Evolutionary conservation across 1,140 invertebrate genomes (phyloP), one percentile per base, ranked within the genome.

Genomic region (Drosophila repletoides): DNA sequence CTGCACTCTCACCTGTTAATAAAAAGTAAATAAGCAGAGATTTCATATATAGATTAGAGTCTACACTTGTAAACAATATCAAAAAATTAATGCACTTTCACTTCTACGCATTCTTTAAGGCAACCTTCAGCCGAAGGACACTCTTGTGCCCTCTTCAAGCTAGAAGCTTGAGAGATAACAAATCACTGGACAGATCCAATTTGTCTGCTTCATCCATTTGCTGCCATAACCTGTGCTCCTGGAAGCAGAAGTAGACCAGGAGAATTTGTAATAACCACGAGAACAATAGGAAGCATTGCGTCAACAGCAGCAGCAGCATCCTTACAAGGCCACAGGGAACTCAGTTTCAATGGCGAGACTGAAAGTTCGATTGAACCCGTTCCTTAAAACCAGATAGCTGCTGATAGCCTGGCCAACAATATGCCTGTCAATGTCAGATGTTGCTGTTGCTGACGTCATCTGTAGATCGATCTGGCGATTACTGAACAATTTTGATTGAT

Each of bases 221-320:
- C 26, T 46, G 61, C 28, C 73, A 72, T 55, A 65, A 66, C 53
- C n/a, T n/a, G n/a, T n/a, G n/a, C n/a, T n/a, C n/a, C n/a, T n/a
- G n/a, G n/a, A n/a, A n/a, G n/a, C n/a, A n/a, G n/a, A 49, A 41
- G 55, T 61, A 28, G 48, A 46, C 46, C 45, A 72, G n/a, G n/a
- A 69, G 74, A 71, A 59, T 81, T 75, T 72, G 71, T 80, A 80
- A 80, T 80, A 80, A 49, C 71, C 60, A 46, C 34, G 66, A 74
- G 69, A 80, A 81, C 76, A 80, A 81, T 61, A 43, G 34, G 19
- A 38, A 40, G 76, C 40, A 48, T 21, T 55, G 31, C 52, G 48
- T 66, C 70, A 72, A 26, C 40, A 29, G 17, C 46, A 24, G 52
- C 19, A 26, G 22, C 14, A 26, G 19, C 22, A 2, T 31, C 7